Base-by-base conservation (phyloP, 2,888 invertebrate genomes). In the Tethea ocularis region DNA sequence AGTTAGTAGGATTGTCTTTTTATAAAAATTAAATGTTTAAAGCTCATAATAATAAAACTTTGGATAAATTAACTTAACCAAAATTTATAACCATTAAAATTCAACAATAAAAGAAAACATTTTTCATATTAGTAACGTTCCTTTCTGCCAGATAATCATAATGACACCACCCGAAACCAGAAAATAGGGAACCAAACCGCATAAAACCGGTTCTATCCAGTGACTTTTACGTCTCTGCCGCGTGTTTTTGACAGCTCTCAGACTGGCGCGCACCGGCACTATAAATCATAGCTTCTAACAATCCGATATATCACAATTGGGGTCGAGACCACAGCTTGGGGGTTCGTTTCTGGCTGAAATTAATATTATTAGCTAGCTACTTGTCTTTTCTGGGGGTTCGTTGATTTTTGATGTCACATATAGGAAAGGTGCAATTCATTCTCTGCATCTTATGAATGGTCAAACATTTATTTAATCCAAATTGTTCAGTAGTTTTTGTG, bases 221-320 rank as follows among this genome's bases (percentile, higher is more conserved):
- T 29, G 46, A 51, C 46, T 60, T 52, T 69, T 62, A 73, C 63
- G 64, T 62, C 63, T 2, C 6, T 0, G n/a, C 56, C 64, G 68
- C 64, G 67, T 74, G 74, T 67, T 57, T 67, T 64, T 74, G 74
- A 74, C 74, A 74, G 71, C 62, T 36, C 60, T 53, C 67, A 67
- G 69, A 67, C 70, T 60, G 67, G 63, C 61, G 63, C 66, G 59
- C 24, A 56, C 51, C 66, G 54, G 36, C 56, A 68, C 69, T 41
- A 74, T 74, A 74, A 74, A 74, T 74, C 74, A 74, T 61, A 70
- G 62, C 46, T n/a, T n/a, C 69, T 67, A 74, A 74, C 74, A 74
- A 74, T 74, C 72, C 74, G 74, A 74, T 66, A 71, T 74, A 63
- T 67, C 67, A 57, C 67, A 68, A 73, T 72, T 72, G 68, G 68